Evolutionary conservation across 2,113 vertebrate species (phyloP).

Genomic region (Equus przewalskii): DNA sequence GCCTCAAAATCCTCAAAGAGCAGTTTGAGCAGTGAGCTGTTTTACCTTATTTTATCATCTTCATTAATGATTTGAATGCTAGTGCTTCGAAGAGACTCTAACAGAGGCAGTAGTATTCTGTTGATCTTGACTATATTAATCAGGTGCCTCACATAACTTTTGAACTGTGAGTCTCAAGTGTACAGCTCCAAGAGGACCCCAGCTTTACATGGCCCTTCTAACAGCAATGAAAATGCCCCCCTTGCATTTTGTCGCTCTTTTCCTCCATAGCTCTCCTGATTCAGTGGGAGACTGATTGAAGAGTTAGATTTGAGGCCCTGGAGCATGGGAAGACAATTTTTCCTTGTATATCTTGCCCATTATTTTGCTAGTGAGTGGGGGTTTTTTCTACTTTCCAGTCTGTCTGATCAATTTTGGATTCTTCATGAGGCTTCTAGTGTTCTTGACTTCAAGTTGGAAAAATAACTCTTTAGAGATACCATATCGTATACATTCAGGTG

Average conservation of each 20-base stretch:
- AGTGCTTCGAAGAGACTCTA: background rate
- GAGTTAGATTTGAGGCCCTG: background rate
- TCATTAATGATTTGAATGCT: background rate
- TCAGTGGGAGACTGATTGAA: background rate
- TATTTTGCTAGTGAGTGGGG: background rate
- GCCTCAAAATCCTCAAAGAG: background rate
- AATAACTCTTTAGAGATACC: background rate
- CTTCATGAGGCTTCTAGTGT: background rate
- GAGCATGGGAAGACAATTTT: background rate
- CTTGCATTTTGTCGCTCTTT: background rate
- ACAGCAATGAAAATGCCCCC: background rate
- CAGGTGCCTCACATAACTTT: background rate
- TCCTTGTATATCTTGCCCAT: background rate
- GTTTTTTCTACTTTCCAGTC: background rate
- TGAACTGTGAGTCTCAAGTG: background rate
- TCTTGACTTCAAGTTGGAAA: background rate
- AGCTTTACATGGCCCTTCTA: background rate
- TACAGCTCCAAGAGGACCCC: background rate
- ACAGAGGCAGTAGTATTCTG: background rate
- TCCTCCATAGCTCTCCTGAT: background rate
- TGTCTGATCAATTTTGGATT: background rate
- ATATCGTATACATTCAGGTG: background rate
- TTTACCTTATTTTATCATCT: background rate
- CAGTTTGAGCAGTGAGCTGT: background rate
- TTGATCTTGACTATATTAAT: background rate